Base-by-base conservation (phyloP, 2,888 invertebrate genomes). In the Pseudococcus jackbeardsleyi region DNA sequence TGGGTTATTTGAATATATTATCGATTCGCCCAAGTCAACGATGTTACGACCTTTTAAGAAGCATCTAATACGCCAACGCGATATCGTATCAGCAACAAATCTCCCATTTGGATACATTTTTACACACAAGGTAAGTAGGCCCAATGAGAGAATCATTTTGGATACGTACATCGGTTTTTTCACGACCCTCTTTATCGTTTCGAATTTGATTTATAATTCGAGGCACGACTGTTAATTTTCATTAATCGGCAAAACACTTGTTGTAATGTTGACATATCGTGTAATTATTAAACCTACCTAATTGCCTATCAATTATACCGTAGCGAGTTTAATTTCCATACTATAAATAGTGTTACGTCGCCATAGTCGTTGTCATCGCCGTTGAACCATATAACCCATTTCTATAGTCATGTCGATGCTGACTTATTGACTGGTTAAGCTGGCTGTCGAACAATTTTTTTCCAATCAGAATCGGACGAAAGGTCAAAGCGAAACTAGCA, bases 341-440 rank as follows among this genome's bases (percentile, higher is more conserved):
- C 46, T 26, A 82, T 82, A 82, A 82, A 82, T 82, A 82, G 79
- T 82, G 1, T 42, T 17, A 11, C 64, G 64, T 64, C 77, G 17
- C 15, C 72, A 33, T 39, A 39, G n/a, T 39, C 42, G 42, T 39
- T 5, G 22, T 82, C 19, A 82, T 46, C 46, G 19, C 22, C 22
- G 64, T 64, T 64, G 64, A 64, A 64, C 64, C 64, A 46, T 11
- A 82, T 82, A 82, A 82, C 79, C 79, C 79, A 82, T 82, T 46
- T 46, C 15, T 72, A 33, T 17, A 19, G 9, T 42, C 19, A n/a
- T 82, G 79, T 82, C 79, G 19, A 82, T 82, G 19, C 19, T 82
- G 79, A 82, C 79, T 82, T 82, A 82, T 82, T 82, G 33, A 82
- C 79, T 82, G 46, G 79, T 82, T 82, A 82, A 46, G 42, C 19